Conservation (phyloP, 2,113 vertebrate species). For the Nesoenas mayeri region DNA sequence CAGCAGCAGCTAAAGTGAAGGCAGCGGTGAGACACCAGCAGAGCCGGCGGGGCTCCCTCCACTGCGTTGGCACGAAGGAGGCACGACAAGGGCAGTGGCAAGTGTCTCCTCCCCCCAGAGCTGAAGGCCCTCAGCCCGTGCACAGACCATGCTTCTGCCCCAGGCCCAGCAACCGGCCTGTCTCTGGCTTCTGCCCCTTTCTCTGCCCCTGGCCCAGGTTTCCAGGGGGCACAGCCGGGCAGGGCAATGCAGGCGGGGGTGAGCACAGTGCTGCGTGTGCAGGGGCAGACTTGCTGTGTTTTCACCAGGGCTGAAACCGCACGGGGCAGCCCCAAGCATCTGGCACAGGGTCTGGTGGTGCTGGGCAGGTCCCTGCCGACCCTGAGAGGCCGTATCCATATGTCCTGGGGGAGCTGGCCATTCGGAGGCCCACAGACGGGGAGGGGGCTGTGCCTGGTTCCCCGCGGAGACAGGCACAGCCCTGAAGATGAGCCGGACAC, state of each 20-base stretch:
- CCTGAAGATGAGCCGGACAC: neutral
- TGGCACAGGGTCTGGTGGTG: neutral
- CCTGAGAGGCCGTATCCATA: too few relatives aligned
- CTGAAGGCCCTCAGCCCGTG: neutral
- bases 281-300: neutral
- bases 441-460: neutral
- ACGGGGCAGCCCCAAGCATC: neutral
- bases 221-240: neutral
- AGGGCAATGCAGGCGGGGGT: neutral
- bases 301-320: neutral
- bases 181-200: neutral
- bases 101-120: neutral
- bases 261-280: neutral
- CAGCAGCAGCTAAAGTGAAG: neutral
- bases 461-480: neutral
- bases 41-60: neutral
- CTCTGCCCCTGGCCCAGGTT: neutral
- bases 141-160: neutral
- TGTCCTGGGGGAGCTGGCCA: neutral
- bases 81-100: neutral
- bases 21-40: neutral
- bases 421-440: neutral
- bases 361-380: neutral
- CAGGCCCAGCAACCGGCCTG: neutral
- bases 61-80: neutral